Base-by-base conservation (phyloP, 2,888 invertebrate genomes). In the Rugalucina vietnamica region DNA sequence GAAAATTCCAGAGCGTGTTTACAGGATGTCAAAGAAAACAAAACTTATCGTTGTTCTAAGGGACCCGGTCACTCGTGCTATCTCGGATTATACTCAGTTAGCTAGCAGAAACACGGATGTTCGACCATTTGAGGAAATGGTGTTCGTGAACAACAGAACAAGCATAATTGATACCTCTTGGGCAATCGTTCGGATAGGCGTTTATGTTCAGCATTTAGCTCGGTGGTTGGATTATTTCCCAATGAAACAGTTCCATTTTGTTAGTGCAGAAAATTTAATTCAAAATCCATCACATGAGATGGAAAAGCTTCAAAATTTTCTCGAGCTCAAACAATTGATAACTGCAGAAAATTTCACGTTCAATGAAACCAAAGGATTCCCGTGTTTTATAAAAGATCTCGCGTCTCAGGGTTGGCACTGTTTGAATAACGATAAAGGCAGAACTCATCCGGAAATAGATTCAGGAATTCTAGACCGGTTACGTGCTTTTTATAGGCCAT, bases 281-380 rank as follows among this genome's bases (percentile, higher is more conserved):
- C 96, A 96, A 36, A 97, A 98, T 95, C 98, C 99, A 0, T 98
- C 98, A 0, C 96, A 97, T 21, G 98, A 98, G 95, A 96, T 99
- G 95, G 97, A 97, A 18, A 96, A 97, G 87, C 98, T 98, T 0
- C 96, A 99, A 96, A 97, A 97, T 91, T 99, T 99, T 94, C 96
- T 99, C 34, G 98, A 97, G 0, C 95, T 99, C 37, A 97, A 97
- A 92, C 96, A 96, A 27, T 97, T 98, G 37, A 97, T 98, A 86
- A 97, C 97, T 0, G 97, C 97, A 90, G 97, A 97, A 92, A 97
- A 98, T 95, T 98, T 99, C 95, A 98, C 97, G 95, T 98, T 98
- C 94, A 98, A 98, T 95, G 97, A 97, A 1, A 97, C 97, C 10
- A 98, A 98, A 95, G 98, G 98, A 0, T 98, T 98, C 94, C 98